Conservation (phyloP, 2,888 invertebrate genomes). For the Dicyrtomina minuta region DNA sequence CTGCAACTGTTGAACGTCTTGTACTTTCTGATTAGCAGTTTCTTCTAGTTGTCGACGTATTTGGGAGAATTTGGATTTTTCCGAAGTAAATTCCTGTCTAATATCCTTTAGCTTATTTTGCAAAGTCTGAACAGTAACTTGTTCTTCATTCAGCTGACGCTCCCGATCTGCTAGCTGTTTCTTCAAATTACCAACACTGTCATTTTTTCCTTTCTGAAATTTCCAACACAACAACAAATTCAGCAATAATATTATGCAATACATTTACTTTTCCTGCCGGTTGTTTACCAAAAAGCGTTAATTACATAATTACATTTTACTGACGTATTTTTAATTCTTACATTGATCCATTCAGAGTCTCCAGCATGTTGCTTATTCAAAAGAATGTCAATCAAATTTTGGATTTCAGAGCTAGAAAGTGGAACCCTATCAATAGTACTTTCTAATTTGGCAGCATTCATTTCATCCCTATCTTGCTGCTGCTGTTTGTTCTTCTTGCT, state of each 20-base stretch:
- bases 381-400: conserved; percentile 82
- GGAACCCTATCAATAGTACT: conserved; percentile 77
- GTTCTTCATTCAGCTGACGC: conserved; percentile 71
- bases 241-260: background rate
- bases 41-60: conserved; percentile 65
- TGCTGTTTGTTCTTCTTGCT: conserved; percentile 25
- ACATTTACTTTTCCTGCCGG: background rate
- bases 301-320: background rate
- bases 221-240: conserved; percentile 3
- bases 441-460: conserved; percentile 69
- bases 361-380: conserved; percentile 84
- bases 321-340: conserved; percentile 55
- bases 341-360: conserved; percentile 83
- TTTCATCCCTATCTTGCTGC: conserved; percentile 62
- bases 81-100: conserved; percentile 68
- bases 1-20: conserved; percentile 67
- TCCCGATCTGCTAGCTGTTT: conserved; percentile 87
- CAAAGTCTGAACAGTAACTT: conserved; percentile 72
- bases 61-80: conserved; percentile 64
- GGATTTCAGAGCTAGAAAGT: conserved; percentile 82
- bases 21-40: conserved; percentile 60
- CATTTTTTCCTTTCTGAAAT: conserved; percentile 56
- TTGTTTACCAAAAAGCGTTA: background rate
- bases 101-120: conserved; percentile 78
- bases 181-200: conserved; percentile 80